Percentiles rank a stretch among this genome's conserved stretches.
These are phyloP conservation scores for Marasmarcha lunaedactyla DNA, from an alignment of 2,888 invertebrate species.

Conservation along the genomic window DNA sequence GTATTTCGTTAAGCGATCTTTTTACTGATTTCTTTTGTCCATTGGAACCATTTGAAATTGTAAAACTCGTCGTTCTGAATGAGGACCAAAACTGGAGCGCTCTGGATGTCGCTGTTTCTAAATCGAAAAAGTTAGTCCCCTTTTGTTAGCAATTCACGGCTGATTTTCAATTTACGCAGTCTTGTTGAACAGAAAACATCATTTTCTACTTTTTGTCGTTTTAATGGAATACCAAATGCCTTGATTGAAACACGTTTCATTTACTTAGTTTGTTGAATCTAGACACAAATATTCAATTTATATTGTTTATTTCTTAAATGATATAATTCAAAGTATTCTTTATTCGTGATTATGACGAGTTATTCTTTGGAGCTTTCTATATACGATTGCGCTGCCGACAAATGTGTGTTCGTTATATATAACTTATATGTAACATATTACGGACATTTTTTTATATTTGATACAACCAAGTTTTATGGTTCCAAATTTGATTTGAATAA, in stretches of 20 bases:
- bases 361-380: slow-evolving; percentile 1
- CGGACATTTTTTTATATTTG: too few relatives aligned
- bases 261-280: too few relatives aligned
- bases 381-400: slow-evolving; percentile 6
- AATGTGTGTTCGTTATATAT: slow-evolving; percentile 27
- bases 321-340: too few relatives aligned
- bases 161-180: not conserved
- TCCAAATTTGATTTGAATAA: too few relatives aligned
- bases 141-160: not conserved
- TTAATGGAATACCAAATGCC: too few relatives aligned
- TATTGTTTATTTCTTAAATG: too few relatives aligned
- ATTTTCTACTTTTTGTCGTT: not conserved
- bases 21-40: not conserved
- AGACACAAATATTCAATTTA: too few relatives aligned
- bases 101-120: not conserved
- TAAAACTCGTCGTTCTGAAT: not conserved
- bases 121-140: not conserved
- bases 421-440: too few relatives aligned
- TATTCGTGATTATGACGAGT: not conserved
- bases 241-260: too few relatives aligned
- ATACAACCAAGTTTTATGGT: too few relatives aligned
- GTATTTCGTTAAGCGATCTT: too few relatives aligned
- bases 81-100: not conserved
- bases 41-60: not conserved
- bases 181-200: not conserved